Evolutionary conservation across 2,113 vertebrate genomes (phyloP), one percentile per base, ranked within the genome.

Genomic region (Dunckerocampus dactyliophorus): DNA sequence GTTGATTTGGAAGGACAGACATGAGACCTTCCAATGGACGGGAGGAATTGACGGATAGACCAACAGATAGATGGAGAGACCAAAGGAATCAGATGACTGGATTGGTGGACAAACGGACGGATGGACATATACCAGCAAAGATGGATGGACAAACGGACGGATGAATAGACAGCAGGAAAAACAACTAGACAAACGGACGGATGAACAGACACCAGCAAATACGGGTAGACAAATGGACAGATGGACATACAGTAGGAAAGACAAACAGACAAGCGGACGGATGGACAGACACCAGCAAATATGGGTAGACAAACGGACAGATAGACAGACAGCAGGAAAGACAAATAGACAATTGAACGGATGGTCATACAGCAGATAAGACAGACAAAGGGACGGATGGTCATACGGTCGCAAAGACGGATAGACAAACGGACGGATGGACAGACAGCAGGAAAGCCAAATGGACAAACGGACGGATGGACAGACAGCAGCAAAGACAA

Each of bases 61-160:
- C 31, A 17, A 63, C 50, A 50, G 24, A 59, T 66, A 28, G 15
- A 66, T 51, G n/a, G 55, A 66, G 57, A 22, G 65, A 70, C 34
- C 47, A 58, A 56, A 13, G 24, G 59, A 71, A 11, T 28, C 24
- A 28, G 24, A 28, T 28, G n/a, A n/a, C n/a, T 5, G 24, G 24
- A 28, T 28, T 2, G 24, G 5, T 28, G 31, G 31, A 34, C 31
- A 34, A 8, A 34, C 4, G 1, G 31, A 34, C 7, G 7, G 31
- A 34, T 8, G 7, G 31, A 34, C 31, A 34, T 2, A 34, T 5
- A 34, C 4, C 4, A 34, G 31, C 7, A 34, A 34, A 34, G 31
- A 34, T 8, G 31, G 31, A 8, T 5, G 6, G 31, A 34, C 31
- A 34, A 8, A 34, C 7, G 8, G 39, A 53, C 12, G 10, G 37